These are phyloP conservation scores for Dreissena polymorpha DNA, from an alignment of 1,140 invertebrate species.

Conservation along the genomic window DNA sequence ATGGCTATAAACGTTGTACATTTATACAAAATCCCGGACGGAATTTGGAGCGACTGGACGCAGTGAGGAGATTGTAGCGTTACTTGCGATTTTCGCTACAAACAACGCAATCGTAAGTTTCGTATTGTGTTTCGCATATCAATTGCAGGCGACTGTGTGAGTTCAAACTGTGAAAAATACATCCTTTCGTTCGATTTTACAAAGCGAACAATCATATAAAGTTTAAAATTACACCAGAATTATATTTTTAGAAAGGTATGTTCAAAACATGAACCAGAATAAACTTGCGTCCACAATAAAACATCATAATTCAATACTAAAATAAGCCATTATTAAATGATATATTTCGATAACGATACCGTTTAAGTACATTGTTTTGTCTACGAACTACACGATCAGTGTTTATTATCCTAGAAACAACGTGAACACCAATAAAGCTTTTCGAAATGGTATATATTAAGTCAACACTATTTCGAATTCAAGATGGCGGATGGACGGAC, in stretches of 20 bases:
- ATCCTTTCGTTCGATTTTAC: too few species aligned
- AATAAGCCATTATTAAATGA: too few species aligned
- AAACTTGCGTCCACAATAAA: too few species aligned
- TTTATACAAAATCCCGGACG: slow-evolving; percentile 25
- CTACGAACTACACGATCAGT: background rate
- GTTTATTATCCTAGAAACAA: background rate
- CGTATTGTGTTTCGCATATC: background rate
- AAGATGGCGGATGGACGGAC: slow-evolving; percentile 39
- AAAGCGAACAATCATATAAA: too few species aligned
- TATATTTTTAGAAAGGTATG: too few species aligned
- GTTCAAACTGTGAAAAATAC: too few species aligned
- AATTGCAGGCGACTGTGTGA: background rate
- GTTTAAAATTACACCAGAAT: too few species aligned
- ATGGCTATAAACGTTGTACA: background rate
- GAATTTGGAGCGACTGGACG: slow-evolving; percentile 57
- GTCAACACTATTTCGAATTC: background rate
- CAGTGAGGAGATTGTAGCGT: slow-evolving; percentile 35
- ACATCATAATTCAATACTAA: too few species aligned
- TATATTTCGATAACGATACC: background rate
- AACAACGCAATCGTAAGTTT: slow-evolving; percentile 25
- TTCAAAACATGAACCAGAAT: too few species aligned
- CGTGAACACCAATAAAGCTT: background rate
- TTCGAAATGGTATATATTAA: background rate
- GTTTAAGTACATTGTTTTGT: too few species aligned
- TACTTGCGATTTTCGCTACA: slow-evolving; percentile 71